Base-by-base conservation (phyloP, 35 echinoderm and acorn worm species). In the Lytechinus pictus region DNA sequence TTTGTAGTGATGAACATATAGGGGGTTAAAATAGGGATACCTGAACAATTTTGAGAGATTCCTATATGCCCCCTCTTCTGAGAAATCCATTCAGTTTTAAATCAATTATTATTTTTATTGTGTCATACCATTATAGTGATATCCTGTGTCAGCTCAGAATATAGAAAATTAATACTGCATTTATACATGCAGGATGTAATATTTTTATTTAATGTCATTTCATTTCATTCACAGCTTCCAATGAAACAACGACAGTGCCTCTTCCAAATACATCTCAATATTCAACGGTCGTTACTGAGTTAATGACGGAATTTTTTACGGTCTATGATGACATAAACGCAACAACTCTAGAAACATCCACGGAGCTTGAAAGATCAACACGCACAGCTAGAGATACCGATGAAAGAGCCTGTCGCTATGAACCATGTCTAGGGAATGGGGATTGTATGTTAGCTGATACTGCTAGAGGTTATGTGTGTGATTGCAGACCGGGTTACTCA, bases 381-480 rank as follows among this genome's bases (percentile, higher is more conserved):
- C 66, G 66, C 21, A 79, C 19, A 24, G 19, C 66, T 4, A 79
- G 66, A n/a, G 88, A 90, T 54, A 6, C 27, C 19, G 88, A 90
- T 54, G 28, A 52, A 19, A 52, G 86, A 56, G 72, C 95, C 12
- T 95, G 95, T 54, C 55, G 44, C 33, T 87, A 86, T 11, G 57
- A 95, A 21, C 97, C 97, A 16, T 97, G 97, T 71, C 79, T 57
- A 55, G 52, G 57, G 2, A 86, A 94, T 29, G 97, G 97, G 57
- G 57, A 27, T n/a, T 97, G 97, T 87, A 94, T 87, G 16, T 95
- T 94, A 52, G 94, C 54, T 6, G 94, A 86, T 60, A 90, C 93
- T 79, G 87, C 97, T 4, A 53, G 94, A 16, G 97, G 97, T 21
- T 97, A 91, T 86, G 27, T 6, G 54, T 97, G 97, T 53, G 95